Conservation (phyloP, 2,113 vertebrate species). For the Herpailurus yagouaroundi region DNA sequence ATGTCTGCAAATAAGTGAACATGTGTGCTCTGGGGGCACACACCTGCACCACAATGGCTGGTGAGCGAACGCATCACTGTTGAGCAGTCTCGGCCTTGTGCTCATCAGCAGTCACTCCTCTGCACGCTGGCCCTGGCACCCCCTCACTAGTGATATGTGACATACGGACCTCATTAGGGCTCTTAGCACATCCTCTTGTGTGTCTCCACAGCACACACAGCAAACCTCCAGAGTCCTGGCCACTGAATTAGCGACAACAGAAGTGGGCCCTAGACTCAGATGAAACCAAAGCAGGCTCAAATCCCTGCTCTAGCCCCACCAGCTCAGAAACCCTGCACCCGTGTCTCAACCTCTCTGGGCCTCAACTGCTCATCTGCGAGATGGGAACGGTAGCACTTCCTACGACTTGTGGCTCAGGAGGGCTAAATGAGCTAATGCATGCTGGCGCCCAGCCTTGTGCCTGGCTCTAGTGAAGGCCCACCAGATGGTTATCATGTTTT, state of each 20-base stretch:
- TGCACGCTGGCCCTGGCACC: neutral
- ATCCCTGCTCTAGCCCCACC: neutral
- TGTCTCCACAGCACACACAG: neutral
- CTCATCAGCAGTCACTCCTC: too few relatives aligned
- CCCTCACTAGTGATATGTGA: neutral
- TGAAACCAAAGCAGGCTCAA: neutral
- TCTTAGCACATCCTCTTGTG: neutral
- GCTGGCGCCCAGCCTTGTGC: neutral
- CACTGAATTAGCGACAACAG: neutral
- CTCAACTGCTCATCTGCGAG: neutral
- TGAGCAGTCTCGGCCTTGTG: neutral
- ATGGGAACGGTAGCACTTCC: neutral
- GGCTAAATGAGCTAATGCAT: accelerated
- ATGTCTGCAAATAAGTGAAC: neutral
- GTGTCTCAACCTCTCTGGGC: neutral
- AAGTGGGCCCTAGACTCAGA: neutral
- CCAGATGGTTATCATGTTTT: neutral
- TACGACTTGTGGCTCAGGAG: neutral
- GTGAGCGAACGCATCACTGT: accelerated
- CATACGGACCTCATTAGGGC: neutral
- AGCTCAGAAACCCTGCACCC: neutral
- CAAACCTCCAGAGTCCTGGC: neutral
- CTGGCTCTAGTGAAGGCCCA: neutral
- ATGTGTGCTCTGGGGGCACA: neutral
- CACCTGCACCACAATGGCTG: neutral